Percentiles rank a stretch among this genome's conserved stretches.
Conservation (phyloP, 2,888 invertebrate genomes). For the Sarcophaga carnaria region DNA sequence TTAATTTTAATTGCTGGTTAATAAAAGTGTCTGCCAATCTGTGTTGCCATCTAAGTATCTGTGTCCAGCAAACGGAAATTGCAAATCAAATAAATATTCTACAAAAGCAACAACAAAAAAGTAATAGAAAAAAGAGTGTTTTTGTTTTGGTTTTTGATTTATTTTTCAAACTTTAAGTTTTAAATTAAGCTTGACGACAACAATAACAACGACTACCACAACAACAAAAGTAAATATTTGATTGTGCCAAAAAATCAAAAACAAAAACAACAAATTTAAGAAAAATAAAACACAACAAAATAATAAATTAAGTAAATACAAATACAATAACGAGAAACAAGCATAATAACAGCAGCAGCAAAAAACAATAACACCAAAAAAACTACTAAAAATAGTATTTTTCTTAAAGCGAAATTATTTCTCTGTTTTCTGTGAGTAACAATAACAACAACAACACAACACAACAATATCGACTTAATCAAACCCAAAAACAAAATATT, state of each 20-base stretch:
- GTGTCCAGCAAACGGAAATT: slow-evolving; percentile 49
- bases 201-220: not conserved
- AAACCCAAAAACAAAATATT: not conserved
- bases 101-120: not conserved
- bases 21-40: not conserved
- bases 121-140: slow-evolving; percentile 15
- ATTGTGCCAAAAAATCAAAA: slow-evolving; percentile 41
- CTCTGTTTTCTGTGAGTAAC: slow-evolving; percentile 60
- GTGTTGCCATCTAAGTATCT: slow-evolving; percentile 1
- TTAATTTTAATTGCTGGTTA: too few relatives aligned
- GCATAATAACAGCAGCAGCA: slow-evolving; percentile 17
- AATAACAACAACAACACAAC: slow-evolving; percentile 40
- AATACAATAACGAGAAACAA: slow-evolving; percentile 44
- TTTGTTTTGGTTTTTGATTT: not conserved
- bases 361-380: slow-evolving; percentile 28
- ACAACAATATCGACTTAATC: not conserved
- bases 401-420: slow-evolving; percentile 27
- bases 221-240: slow-evolving; percentile 42
- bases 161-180: slow-evolving; percentile 44
- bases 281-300: slow-evolving; percentile 30
- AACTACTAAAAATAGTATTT: slow-evolving; percentile 40
- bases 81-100: slow-evolving; percentile 32
- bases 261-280: slow-evolving; percentile 1
- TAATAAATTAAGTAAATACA: slow-evolving; percentile 30
- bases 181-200: slow-evolving; percentile 42